Percentiles rank a stretch among this genome's conserved stretches.
Conservation (phyloP, 2,888 invertebrate species). For the Lordiphosa andalusiaca region DNA sequence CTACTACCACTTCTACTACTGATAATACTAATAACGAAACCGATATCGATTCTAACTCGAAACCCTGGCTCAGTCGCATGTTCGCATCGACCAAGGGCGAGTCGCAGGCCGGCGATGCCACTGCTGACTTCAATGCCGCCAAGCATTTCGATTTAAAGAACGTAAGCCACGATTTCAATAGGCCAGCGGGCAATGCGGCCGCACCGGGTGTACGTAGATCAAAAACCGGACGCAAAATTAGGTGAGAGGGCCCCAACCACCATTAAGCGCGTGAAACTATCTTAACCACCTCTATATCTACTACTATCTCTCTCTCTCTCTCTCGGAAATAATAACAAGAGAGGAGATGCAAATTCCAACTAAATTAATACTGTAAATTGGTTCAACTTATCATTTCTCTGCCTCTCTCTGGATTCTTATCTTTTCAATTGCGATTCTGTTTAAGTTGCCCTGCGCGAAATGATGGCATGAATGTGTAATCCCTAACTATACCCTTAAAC, state of each 20-base stretch:
- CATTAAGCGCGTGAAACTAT: constrained; percentile 47
- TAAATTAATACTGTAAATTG: constrained; percentile 37
- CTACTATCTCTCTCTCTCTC: too few relatives aligned
- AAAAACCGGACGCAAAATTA: constrained; percentile 81
- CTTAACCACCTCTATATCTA: not conserved
- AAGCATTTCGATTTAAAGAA: constrained; percentile 79
- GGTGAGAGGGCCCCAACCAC: constrained; percentile 79
- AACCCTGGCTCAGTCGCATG: constrained; percentile 80
- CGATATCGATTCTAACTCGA: constrained; percentile 72
- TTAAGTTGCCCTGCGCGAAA: not conserved
- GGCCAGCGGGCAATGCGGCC: constrained; percentile 78
- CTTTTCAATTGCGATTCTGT: constrained; percentile 6
- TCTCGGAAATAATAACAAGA: too few relatives aligned
- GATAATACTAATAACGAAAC: constrained; percentile 67
- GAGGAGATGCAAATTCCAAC: too few relatives aligned
- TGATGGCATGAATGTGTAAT: too few relatives aligned
- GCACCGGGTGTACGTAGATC: constrained; percentile 75
- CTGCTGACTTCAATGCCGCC: constrained; percentile 68
- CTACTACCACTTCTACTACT: constrained; percentile 70
- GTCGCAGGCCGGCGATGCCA: constrained; percentile 31
- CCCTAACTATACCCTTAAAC: not conserved
- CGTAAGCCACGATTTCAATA: constrained; percentile 79
- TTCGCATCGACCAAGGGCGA: constrained; percentile 56
- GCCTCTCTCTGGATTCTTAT: constrained; percentile 5
- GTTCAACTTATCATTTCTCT: constrained; percentile 12